Evolutionary conservation across 2,888 invertebrate genomes (phyloP).

Genomic region (Iselma pallidipennis): DNA sequence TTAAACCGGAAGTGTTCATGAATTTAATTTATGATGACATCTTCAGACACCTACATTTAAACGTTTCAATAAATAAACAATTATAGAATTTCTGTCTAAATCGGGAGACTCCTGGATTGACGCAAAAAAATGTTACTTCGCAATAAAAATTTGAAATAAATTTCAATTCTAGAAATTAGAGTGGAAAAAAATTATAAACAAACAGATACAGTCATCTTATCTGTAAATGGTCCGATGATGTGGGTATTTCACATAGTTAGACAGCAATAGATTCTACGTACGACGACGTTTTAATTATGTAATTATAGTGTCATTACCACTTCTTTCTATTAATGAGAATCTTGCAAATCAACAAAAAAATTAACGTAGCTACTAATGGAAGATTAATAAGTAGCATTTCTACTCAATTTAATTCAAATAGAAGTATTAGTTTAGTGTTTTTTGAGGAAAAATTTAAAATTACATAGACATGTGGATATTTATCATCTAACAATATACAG

Average conservation of each 20-base stretch:
- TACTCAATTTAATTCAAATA: background rate
- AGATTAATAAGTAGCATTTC: background rate
- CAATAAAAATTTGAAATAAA: too few species aligned
- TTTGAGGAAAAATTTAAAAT: too few species aligned
- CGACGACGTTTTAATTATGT: constrained; percentile 1
- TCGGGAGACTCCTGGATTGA: background rate
- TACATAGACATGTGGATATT: too few species aligned
- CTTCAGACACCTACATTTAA: background rate
- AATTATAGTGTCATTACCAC: background rate
- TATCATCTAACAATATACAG: too few species aligned
- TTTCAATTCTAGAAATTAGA: background rate
- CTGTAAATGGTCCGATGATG: background rate
- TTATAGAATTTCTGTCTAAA: background rate
- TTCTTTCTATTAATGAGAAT: background rate
- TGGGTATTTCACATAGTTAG: constrained; percentile 1
- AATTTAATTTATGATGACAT: background rate
- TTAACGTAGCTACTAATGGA: background rate
- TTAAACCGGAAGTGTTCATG: background rate
- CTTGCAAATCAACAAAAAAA: too few species aligned
- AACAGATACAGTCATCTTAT: background rate
- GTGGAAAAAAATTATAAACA: background rate
- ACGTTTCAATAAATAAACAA: background rate
- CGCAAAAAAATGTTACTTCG: too few species aligned
- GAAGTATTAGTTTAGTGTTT: too few species aligned
- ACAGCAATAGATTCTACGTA: background rate